These are phyloP conservation scores for Eumaeus atala DNA, from an alignment of 1,140 invertebrate genomes.

Conservation along the genomic window DNA sequence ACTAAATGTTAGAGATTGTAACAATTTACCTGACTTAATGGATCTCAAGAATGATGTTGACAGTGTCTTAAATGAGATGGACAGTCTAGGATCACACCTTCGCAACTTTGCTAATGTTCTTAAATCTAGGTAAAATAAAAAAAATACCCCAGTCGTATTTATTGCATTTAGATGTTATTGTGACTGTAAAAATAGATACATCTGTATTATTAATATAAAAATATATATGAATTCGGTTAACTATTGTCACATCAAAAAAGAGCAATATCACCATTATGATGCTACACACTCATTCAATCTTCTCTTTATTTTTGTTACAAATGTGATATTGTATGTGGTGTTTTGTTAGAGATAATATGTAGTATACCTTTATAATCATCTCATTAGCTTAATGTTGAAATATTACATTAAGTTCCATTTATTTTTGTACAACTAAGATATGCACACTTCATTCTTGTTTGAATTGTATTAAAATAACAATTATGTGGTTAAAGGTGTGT, in stretches of 20 bases:
- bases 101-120: constrained; percentile 71
- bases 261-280: constrained; percentile 9
- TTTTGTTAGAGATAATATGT: constrained; percentile 47
- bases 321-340: constrained; percentile 62
- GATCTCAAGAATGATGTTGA: constrained; percentile 78
- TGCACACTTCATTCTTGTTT: constrained; percentile 63
- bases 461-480: constrained; percentile 58
- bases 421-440: constrained; percentile 67
- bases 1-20: constrained; percentile 81
- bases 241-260: constrained; percentile 4
- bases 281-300: constrained; percentile 37
- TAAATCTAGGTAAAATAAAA: constrained; percentile 68
- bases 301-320: constrained; percentile 50
- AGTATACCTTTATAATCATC: constrained; percentile 44
- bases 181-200: constrained; percentile 46
- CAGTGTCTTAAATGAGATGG: constrained; percentile 72
- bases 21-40: constrained; percentile 78
- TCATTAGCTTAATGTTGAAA: constrained; percentile 60
- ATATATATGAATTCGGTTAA: constrained; percentile 9
- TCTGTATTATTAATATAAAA: constrained; percentile 19
- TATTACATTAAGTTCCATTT: constrained; percentile 61
- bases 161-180: constrained; percentile 68
- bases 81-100: constrained; percentile 59
- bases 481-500: constrained; percentile 48
- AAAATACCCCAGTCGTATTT: constrained; percentile 50